Conservation (phyloP, 2,888 invertebrate genomes). For the Dromius quadrimaculatus region DNA sequence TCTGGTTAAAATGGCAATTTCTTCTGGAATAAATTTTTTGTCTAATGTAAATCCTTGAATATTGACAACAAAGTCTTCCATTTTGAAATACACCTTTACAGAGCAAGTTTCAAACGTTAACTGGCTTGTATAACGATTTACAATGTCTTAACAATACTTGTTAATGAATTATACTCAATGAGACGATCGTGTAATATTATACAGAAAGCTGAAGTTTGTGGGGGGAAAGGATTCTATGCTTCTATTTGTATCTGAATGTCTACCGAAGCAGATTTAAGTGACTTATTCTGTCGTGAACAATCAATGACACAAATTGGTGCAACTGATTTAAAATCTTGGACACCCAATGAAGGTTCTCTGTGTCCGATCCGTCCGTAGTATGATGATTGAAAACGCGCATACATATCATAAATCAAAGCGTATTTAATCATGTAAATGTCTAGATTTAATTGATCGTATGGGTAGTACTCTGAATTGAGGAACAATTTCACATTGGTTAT, state of each 20-base stretch:
- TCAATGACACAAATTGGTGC: slow-evolving; percentile 52
- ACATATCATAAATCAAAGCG: slow-evolving; percentile 58
- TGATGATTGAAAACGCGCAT: slow-evolving; percentile 56
- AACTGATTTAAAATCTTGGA: slow-evolving; percentile 29
- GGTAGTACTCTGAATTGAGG: slow-evolving; percentile 61
- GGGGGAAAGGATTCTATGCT: slow-evolving; percentile 52
- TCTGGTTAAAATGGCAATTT: no score
- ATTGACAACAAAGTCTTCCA: no score
- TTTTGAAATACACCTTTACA: no score
- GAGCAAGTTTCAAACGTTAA: no score
- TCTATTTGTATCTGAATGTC: slow-evolving; percentile 55
- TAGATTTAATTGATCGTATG: slow-evolving; percentile 61
- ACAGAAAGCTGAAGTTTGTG: slow-evolving; percentile 57
- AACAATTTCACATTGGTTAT: slow-evolving; percentile 61
- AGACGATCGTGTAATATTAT: slow-evolving; percentile 57
- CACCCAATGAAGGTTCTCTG: slow-evolving; percentile 51
- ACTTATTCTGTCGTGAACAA: slow-evolving; percentile 53
- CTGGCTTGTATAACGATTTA: no score
- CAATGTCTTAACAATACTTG: slow-evolving; percentile 53
- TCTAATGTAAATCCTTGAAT: neutral
- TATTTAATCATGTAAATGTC: slow-evolving; percentile 57
- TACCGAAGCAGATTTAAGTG: slow-evolving; percentile 54
- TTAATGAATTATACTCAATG: slow-evolving; percentile 54
- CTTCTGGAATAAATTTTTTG: no score
- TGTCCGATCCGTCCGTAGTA: slow-evolving; percentile 56